These are phyloP conservation scores for Stegodyphus mimosarum DNA, from an alignment of 1,140 invertebrate genomes.

Conservation along the genomic window DNA sequence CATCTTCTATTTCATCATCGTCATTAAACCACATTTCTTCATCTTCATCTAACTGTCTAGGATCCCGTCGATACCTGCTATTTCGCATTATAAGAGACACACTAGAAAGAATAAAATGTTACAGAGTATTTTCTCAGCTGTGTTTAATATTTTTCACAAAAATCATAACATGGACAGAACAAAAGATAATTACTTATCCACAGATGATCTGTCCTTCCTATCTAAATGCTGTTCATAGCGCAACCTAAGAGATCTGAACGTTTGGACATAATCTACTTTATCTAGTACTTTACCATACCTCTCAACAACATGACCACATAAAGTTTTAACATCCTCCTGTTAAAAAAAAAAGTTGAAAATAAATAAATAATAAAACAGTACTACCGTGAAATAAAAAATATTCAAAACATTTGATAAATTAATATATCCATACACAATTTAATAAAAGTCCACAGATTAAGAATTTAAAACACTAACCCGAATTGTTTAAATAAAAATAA, in stretches of 20 bases:
- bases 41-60: slow-evolving; percentile 92
- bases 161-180: slow-evolving; percentile 33
- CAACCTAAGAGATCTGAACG: slow-evolving; percentile 90
- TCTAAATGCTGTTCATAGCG: slow-evolving; percentile 96
- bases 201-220: slow-evolving; percentile 70
- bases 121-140: too few relatives aligned
- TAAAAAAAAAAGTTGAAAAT: slow-evolving; percentile 61
- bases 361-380: neutral
- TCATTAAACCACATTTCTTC: slow-evolving; percentile 99
- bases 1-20: slow-evolving; percentile 89
- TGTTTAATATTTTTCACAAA: neutral
- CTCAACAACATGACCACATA: slow-evolving; percentile 93
- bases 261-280: slow-evolving; percentile 95
- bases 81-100: slow-evolving; percentile 83
- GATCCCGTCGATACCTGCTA: slow-evolving; percentile 87
- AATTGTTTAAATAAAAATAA: neutral
- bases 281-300: slow-evolving; percentile 94
- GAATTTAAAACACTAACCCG: neutral
- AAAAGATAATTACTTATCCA: slow-evolving; percentile 75
- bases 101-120: slow-evolving; percentile 55
- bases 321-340: slow-evolving; percentile 93
- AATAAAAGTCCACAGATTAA: neutral
- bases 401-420: neutral
- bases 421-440: neutral
- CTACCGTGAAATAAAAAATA: neutral